Base-by-base conservation (phyloP, 2,113 vertebrate genomes). In the Leptocoma aspasia region DNA sequence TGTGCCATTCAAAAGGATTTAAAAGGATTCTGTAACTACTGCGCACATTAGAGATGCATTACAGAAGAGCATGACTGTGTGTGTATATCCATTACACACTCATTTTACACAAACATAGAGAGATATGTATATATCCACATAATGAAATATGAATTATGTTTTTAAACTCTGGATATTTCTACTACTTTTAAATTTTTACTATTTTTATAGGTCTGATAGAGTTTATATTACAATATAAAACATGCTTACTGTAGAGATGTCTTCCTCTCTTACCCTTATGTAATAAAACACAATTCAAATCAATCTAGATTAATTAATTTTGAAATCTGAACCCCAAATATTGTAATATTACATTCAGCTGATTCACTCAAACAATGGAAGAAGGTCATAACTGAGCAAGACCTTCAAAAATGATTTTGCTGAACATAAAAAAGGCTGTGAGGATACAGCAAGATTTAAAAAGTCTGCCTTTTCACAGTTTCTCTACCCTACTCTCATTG, bases 1-100 rank as follows among this genome's bases (percentile, higher is more conserved):
- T 91, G 89, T 96, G 97, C 84, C 92, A 91, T 59, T 82, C 50
- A 85, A 61, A 76, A 61, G 69, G 35, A 63, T 89, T 89, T 85
- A 53, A 24, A 90, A 84, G 47, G 66, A 71, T 95, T 92, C 82
- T 84, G n/a, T 47, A 76, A 20, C 41, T 64, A 28, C 21, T 50
- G 19, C 8, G 49, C 9, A 35, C 50, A 70, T 41, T 72, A 77
- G 50, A 64, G 54, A 90, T 27, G 44, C 31, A 45, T 78, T 73
- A 87, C 24, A 30, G 15, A 88, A 56, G 12, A 65, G 27, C 21
- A 30, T 42, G 39, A 79, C 42, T 73, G 15, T 71, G 30, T 61
- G 60, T 14, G 13, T 23, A 15, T 61, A 63, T 57, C 39, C n/a
- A 23, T 82, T 61, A 57, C 12, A 20, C 7, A 35, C 4, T 42